Evolutionary conservation across 2,113 vertebrate species (phyloP).

Genomic region (Oreotrochilus melanogaster): DNA sequence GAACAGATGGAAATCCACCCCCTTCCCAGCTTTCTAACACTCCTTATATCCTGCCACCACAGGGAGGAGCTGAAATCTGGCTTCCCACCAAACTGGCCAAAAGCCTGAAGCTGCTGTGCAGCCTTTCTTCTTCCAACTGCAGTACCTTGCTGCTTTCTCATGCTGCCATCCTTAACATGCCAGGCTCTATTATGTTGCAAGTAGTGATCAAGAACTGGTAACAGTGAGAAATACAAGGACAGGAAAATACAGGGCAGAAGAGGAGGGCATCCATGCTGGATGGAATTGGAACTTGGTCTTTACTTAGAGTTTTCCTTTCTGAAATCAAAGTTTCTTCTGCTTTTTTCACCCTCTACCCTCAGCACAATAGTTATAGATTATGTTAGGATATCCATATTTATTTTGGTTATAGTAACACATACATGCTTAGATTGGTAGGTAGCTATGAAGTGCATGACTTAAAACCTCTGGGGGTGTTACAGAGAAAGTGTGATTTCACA

Average conservation of each 20-base stretch:
- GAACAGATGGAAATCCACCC: slow-evolving; percentile 53
- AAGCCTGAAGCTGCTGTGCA: slow-evolving; percentile 22
- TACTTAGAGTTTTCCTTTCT: neutral
- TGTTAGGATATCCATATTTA: neutral
- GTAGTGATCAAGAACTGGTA: neutral
- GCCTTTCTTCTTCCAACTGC: neutral
- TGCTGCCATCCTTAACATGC: neutral
- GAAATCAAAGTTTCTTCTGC: neutral
- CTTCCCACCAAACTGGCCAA: slow-evolving; percentile 35
- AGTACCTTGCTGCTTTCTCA: neutral
- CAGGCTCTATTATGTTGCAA: neutral
- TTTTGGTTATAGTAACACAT: neutral
- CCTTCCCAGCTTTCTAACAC: slow-evolving; percentile 8
- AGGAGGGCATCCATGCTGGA: neutral
- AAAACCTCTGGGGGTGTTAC: neutral
- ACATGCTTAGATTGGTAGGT: neutral
- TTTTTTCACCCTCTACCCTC: neutral
- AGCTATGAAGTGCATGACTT: neutral
- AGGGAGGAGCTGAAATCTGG: slow-evolving; percentile 46
- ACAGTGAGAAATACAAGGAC: neutral
- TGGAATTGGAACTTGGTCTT: neutral
- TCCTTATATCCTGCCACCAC: slow-evolving; percentile 51
- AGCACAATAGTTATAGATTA: neutral
- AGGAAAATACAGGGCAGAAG: neutral
- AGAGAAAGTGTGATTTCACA: neutral